These are phyloP conservation scores for Trilocha varians DNA, from an alignment of 2,888 invertebrate species.

Conservation along the genomic window DNA sequence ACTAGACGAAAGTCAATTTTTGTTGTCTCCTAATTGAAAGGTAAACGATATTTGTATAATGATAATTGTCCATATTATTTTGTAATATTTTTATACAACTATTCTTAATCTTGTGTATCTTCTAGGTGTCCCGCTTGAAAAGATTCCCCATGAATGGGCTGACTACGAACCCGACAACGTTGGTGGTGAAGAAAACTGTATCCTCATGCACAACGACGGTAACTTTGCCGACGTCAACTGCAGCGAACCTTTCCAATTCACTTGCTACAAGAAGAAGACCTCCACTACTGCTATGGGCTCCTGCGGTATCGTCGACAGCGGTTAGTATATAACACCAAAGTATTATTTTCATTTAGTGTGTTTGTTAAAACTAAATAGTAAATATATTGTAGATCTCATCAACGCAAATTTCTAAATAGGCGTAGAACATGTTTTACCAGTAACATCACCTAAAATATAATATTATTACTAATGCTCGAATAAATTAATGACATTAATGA, in stretches of 20 bases:
- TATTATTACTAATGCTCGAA: too few relatives aligned
- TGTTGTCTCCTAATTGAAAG: too few relatives aligned
- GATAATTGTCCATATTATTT: too few relatives aligned
- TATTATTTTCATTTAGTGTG: too few relatives aligned
- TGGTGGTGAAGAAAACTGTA: slow-evolving; percentile 19
- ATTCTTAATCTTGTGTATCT: background rate
- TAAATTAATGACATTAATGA: background rate
- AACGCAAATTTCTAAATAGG: too few relatives aligned
- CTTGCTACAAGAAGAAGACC: slow-evolving; percentile 20
- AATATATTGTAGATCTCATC: too few relatives aligned
- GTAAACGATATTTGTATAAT: too few relatives aligned
- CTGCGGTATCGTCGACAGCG: slow-evolving; percentile 2
- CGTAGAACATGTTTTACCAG: too few relatives aligned
- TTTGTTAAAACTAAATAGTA: too few relatives aligned
- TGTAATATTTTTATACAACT: too few relatives aligned
- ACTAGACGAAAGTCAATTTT: too few relatives aligned
- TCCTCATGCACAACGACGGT: slow-evolving; percentile 15
- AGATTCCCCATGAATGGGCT: slow-evolving; percentile 22
- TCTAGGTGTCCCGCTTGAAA: slow-evolving; percentile 19
- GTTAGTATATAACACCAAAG: background rate
- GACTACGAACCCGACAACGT: slow-evolving; percentile 24
- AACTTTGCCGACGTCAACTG: slow-evolving; percentile 21
- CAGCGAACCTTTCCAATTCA: slow-evolving; percentile 16
- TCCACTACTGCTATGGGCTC: slow-evolving; percentile 3
- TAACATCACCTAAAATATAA: too few relatives aligned